Base-by-base conservation (phyloP, 2,888 invertebrate genomes). In the Falcaria lacertinaria region DNA sequence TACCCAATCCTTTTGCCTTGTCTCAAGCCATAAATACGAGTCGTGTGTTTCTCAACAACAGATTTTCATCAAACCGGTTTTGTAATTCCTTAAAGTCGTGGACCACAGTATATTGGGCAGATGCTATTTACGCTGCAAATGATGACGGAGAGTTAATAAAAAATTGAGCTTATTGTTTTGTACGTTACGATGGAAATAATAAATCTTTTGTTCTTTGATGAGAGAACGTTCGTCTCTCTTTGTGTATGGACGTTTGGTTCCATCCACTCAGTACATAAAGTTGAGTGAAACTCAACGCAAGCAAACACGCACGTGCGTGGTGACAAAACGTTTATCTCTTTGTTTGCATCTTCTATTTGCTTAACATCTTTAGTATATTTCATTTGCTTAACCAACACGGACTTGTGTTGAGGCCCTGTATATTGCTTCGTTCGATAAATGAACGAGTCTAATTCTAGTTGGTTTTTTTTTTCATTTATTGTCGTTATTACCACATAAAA, bases 271-370 rank as follows among this genome's bases (percentile, higher is more conserved):
- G 49, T 49, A 53, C 53, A 11, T 28, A 11, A 11, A 57, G 49
- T 54, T 44, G 49, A 57, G 56, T 59, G 52, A 62, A 60, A 65
- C 69, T 60, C 64, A 2, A 28, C 28, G 11, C 28, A 63, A 57
- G 60, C 69, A 77, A 76, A 73, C 68, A 80, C 68, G 70, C 81
- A 80, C 78, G 78, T 82, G 80, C 69, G 64, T 71, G 46, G 63
- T 67, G 65, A 78, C 70, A 74, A 70, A 72, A 69, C 64, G 52
- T 66, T 79, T 77, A 60, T 61, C 64, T 64, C 73, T 74, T 74
- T 80, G 74, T 80, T 69, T 69, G 60, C 55, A 42, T 57, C 51
- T 59, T 50, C 46, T 69, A 66, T 78, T 74, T 70, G 56, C 63
- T 62, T 68, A 65, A 68, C 69, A 67, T 66, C 60, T 67, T 68